Percentiles rank a stretch among this genome's conserved stretches.
phyloP scores from a whole-genome alignment of 2,888 invertebrate genomes.

The Ochlodes sylvanus region DNA sequence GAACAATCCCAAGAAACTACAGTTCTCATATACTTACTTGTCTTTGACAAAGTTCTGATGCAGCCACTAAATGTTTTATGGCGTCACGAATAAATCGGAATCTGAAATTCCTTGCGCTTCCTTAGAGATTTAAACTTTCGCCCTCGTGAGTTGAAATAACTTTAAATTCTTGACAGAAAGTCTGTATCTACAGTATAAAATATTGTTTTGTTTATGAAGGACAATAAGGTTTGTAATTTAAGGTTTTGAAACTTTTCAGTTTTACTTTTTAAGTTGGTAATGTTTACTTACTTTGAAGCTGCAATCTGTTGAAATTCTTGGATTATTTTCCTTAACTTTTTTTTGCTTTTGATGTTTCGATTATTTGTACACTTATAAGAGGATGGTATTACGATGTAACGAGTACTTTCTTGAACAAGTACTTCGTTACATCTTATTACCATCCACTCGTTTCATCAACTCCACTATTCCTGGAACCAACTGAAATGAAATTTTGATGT shows the following conservation, averaged over 20 bases:
- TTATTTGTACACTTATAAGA: neutral
- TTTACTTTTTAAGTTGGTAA: neutral
- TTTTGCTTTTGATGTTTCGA: neutral
- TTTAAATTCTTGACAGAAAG: constrained; percentile 26
- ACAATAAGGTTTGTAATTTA: constrained; percentile 7
- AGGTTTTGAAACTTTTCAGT: neutral
- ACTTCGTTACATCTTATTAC: no score
- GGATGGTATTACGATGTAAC: no score
- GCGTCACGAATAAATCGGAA: constrained; percentile 38
- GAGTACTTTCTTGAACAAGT: no score
- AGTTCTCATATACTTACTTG: constrained; percentile 23
- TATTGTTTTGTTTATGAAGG: constrained; percentile 28
- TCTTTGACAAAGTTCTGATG: constrained; percentile 39
- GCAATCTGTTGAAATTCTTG: no score
- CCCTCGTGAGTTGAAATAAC: constrained; percentile 33
- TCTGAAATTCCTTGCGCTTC: constrained; percentile 38
- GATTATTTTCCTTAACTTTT: no score
- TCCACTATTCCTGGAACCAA: neutral
- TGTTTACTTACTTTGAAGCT: neutral
- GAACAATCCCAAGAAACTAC: constrained; percentile 30
- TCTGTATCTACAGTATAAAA: constrained; percentile 27
- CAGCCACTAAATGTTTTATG: constrained; percentile 39
- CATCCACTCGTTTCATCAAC: neutral
- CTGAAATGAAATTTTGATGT: constrained; percentile 2
- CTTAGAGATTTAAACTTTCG: constrained; percentile 34